Base-by-base conservation (phyloP, 2,888 invertebrate species). In the Phoronis australis region DNA sequence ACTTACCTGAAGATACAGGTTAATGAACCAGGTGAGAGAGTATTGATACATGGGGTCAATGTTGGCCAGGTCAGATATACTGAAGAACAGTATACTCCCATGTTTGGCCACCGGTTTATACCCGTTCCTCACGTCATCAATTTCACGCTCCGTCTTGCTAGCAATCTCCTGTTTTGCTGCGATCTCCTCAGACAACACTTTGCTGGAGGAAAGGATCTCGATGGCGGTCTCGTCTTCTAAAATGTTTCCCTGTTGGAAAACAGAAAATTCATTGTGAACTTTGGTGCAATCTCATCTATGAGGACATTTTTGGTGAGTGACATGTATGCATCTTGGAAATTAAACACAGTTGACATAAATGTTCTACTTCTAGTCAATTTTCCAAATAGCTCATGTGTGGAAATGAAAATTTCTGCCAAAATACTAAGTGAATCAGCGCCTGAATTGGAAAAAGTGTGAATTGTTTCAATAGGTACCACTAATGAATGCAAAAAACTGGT, bases 21-120 rank as follows among this genome's bases (percentile, higher is more conserved):
- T 87, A 59, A 93, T 85, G 75, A 93, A 94, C 93, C 93, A 93
- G 67, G 89, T 82, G 47, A 94, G 79, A 0, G 93, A 93, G 68
- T 92, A 94, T 75, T 93, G 93, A 74, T 95, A 94, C 92, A 94
- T 94, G 0, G 92, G 90, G 69, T 94, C 91, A 50, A 95, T 88
- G 65, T 86, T 87, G 0, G 87, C 85, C 69, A 95, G 75, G 66
- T 94, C 91, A 0, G 88, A 87, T 53, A 94, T 89, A 66, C 91
- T 91, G 79, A 94, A 94, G 81, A 93, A 95, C 42, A 95, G 80
- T 49, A 89, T 84, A 1, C 73, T 73, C 49, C 75, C 68, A 62
- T 76, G 75, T 43, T 66, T 67, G 6, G 76, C 75, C 21, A 75
- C 72, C 5, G 75, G 73, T 59, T 71, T 70, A 56, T 76, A 76